Evolutionary conservation across 2,113 vertebrate genomes (phyloP), one percentile per base, ranked within the genome.

Genomic region (Zosterops hypoxanthus): DNA sequence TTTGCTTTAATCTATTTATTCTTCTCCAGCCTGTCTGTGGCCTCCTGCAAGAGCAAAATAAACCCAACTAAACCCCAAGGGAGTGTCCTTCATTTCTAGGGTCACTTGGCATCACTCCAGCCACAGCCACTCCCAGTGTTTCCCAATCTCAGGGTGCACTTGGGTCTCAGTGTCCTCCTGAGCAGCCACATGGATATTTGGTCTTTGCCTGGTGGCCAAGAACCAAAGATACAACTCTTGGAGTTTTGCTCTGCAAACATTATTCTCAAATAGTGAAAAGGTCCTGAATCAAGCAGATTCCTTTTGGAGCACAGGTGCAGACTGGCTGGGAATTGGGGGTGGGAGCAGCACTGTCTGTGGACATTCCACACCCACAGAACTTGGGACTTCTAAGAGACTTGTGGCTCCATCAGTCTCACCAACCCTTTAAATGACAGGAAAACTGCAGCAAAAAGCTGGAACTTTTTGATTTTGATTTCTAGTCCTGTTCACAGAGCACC

Each of bases 1-100:
- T 79, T 68, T 95, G 73, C 94, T 92, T 85, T 94, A 95, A 94
- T 64, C 93, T 97, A 97, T 97, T 95, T 96, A 78, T 97, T 97
- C 82, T 72, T 80, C 88, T 68, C 36, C 76, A 92, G 93, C 89
- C 91, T 91, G 72, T 95, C 95, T 3, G 39, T 83, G 92, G 73
- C 95, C 95, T 26, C 84, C 96, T 95, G 65, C 41, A 66, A 79
- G 80, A 65, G 93, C 89, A 73, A 96, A 96, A 97, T 96, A 96
- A 98, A 96, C 63, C 90, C 91, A 59, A 53, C 80, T 94, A 50
- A 60, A 65, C 21, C 46, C 56, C 26, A 69, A 5, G 39, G 71
- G 31, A 49, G 82, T 44, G 41, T 36, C 28, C 90, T 95, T 97
- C 56, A 36, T 97, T 96, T 94, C 57, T 31, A 7, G 14, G 20